Conservation (phyloP, 1,140 invertebrate genomes). For the Pogonus chalceus region DNA sequence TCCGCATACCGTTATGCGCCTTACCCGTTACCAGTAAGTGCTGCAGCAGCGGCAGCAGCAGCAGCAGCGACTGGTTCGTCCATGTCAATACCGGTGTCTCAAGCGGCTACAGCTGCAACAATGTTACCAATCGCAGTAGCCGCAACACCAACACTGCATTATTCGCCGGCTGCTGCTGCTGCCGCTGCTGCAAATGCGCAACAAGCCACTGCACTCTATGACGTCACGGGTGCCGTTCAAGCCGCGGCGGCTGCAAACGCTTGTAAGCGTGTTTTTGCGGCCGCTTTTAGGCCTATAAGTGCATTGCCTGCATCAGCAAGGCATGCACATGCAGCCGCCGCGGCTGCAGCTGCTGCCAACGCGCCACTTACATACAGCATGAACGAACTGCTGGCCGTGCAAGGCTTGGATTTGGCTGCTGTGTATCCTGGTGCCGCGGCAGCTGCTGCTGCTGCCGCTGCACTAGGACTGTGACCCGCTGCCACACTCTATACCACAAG, state of each 20-base stretch:
- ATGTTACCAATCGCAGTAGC: constrained; percentile 25
- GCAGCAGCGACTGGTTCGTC: constrained; percentile 16
- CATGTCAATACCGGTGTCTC: constrained; percentile 27
- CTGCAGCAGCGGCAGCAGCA: constrained; percentile 34
- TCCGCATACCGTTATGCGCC: constrained; percentile 55
- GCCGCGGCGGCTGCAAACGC: constrained; percentile 43
- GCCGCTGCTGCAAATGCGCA: too few species aligned
- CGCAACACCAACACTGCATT: constrained; percentile 26
- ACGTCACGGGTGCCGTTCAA: constrained; percentile 34
- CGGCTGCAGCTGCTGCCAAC: too few species aligned
- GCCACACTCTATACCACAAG: constrained; percentile 30
- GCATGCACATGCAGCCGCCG: too few species aligned
- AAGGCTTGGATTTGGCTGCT: constrained; percentile 47
- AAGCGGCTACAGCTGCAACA: constrained; percentile 19
- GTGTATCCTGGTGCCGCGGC: constrained; percentile 47
- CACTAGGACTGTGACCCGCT: constrained; percentile 58
- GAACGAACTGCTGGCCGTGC: constrained; percentile 55
- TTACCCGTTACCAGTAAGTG: constrained; percentile 46
- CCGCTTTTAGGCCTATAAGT: constrained; percentile 33
- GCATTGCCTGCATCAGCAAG: constrained; percentile 36
- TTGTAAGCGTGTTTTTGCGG: constrained; percentile 38
- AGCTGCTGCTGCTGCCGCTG: constrained; percentile 38
- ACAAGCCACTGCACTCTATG: constrained; percentile 13
- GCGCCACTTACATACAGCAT: constrained; percentile 54
- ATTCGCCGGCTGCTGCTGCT: too few species aligned